Evolutionary conservation across 2,888 invertebrate genomes (phyloP).

Genomic region (Drosophila paracracens): DNA sequence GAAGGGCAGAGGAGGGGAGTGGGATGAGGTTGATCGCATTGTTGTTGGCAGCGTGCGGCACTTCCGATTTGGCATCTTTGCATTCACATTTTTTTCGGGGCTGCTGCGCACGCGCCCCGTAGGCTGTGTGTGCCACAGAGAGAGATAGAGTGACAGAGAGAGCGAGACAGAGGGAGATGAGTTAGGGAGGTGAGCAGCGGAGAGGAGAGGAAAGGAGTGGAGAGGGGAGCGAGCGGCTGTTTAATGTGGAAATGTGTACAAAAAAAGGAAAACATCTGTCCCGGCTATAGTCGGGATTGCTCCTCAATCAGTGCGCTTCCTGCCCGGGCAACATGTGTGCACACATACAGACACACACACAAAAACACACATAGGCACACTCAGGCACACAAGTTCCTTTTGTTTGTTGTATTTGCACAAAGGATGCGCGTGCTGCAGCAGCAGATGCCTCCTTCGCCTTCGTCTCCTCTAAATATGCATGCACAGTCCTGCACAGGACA

Average conservation of each 20-base stretch:
- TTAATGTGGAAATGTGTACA: constrained; percentile 44
- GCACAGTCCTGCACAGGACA: constrained; percentile 24
- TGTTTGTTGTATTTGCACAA: constrained; percentile 63
- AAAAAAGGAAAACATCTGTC: constrained; percentile 68
- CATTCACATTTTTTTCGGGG: constrained; percentile 5
- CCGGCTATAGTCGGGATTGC: constrained; percentile 62
- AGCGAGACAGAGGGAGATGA: not conserved
- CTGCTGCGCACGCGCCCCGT: constrained; percentile 56
- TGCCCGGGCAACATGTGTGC: constrained; percentile 73
- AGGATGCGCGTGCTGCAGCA: constrained; percentile 72
- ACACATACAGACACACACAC: constrained; percentile 29
- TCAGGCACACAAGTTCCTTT: constrained; percentile 36
- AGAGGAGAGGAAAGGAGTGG: not conserved
- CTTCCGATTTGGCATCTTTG: constrained; percentile 66
- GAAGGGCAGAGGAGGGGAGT: not conserved
- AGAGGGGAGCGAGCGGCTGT: constrained; percentile 44
- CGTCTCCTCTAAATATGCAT: constrained; percentile 43
- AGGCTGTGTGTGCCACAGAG: not conserved
- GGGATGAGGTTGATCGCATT: constrained; percentile 26
- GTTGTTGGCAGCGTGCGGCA: constrained; percentile 49
- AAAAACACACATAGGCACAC: constrained; percentile 17
- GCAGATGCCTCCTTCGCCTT: constrained; percentile 59
- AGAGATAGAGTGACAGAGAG: not conserved
- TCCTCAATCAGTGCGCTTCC: constrained; percentile 80
- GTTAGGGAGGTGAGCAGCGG: not conserved